phyloP scores from a whole-genome alignment of 2,888 invertebrate species.

The Podotricha telesiphe region DNA sequence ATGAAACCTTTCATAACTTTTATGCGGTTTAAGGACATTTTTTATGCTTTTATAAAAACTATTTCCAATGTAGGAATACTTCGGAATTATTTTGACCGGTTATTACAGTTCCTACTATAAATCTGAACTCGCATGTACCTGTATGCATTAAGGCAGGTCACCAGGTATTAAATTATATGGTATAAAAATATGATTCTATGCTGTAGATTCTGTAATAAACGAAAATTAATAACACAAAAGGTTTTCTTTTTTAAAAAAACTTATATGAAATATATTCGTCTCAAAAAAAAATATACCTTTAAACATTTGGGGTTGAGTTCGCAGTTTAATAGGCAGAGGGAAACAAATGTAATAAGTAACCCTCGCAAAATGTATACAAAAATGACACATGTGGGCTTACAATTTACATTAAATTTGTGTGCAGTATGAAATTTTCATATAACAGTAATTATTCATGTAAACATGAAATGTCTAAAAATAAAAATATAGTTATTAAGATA shows the following conservation, averaged over 20 bases:
- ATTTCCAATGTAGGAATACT: not conserved
- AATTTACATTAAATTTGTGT: not conserved
- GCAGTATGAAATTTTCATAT: not conserved
- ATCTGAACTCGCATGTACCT: no score
- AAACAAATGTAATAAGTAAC: constrained; percentile 31
- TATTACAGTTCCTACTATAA: not conserved
- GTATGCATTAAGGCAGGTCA: no score
- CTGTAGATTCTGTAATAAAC: no score
- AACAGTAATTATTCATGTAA: not conserved
- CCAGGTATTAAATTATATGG: no score
- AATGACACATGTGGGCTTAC: constrained; percentile 4
- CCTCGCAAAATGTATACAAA: not conserved
- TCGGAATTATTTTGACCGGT: not conserved
- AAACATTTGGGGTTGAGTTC: constrained; percentile 61
- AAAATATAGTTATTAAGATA: not conserved
- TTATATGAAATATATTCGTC: constrained; percentile 16
- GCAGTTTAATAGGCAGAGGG: constrained; percentile 62
- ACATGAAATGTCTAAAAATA: no score
- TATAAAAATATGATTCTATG: no score
- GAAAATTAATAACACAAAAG: no score
- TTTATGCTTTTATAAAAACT: constrained; percentile 4
- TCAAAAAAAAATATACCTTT: constrained; percentile 65
- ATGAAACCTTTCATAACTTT: constrained; percentile 20
- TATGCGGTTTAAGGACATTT: constrained; percentile 20
- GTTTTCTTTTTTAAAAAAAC: no score